These are phyloP conservation scores for Agrotis segetum DNA, from an alignment of 2,888 invertebrate genomes.

Conservation along the genomic window DNA sequence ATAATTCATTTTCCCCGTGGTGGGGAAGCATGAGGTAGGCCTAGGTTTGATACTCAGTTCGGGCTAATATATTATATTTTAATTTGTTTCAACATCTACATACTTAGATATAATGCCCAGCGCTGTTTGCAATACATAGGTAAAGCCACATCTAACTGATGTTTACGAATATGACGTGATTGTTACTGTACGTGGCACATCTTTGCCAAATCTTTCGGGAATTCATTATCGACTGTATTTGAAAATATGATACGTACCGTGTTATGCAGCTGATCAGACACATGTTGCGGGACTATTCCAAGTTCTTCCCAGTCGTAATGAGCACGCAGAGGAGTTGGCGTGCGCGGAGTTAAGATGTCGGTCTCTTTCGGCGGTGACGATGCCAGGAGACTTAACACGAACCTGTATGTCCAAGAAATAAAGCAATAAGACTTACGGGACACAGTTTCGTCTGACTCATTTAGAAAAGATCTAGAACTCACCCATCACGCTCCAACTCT, in stretches of 20 bases:
- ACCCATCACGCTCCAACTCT: conserved; percentile 86
- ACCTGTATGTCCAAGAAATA: conserved; percentile 71
- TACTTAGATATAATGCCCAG: too few relatives aligned
- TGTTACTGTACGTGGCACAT: too few relatives aligned
- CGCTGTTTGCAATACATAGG: too few relatives aligned
- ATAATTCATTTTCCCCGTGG: too few relatives aligned
- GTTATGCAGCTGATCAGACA: conserved; percentile 92
- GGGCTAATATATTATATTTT: too few relatives aligned
- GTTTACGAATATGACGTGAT: too few relatives aligned
- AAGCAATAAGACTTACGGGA: conserved; percentile 12
- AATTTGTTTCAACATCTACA: too few relatives aligned
- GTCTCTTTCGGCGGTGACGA: conserved; percentile 77
- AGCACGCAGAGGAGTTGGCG: conserved; percentile 78
- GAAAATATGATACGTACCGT: conserved; percentile 87
- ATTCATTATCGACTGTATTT: too few relatives aligned
- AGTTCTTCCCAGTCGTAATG: conserved; percentile 92
- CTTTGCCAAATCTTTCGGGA: too few relatives aligned
- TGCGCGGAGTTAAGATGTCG: conserved; percentile 78
- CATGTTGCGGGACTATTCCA: conserved; percentile 91
- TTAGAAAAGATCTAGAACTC: conserved; percentile 60
- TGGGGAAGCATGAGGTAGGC: too few relatives aligned
- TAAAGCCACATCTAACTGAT: too few relatives aligned
- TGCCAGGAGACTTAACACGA: conserved; percentile 83
- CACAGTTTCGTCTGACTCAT: background rate
- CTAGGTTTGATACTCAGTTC: too few relatives aligned